Conservation (phyloP, 2,888 invertebrate species). For the Empis livida region DNA sequence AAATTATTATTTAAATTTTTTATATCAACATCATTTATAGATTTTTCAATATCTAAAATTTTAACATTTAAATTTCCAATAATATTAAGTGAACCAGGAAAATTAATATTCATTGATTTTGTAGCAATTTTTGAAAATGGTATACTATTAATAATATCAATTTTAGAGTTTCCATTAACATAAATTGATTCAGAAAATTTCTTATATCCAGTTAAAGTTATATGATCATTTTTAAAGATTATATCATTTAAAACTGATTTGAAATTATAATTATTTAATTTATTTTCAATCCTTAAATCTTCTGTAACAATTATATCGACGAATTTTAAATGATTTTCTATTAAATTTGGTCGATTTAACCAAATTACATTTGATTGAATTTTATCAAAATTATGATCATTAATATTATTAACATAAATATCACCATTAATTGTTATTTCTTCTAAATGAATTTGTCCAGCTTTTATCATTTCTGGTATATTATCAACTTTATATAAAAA, state of each 20-base stretch:
- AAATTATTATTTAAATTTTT: constrained; percentile 14
- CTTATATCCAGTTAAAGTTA: constrained; percentile 22
- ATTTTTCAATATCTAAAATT: constrained; percentile 14
- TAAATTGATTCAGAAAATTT: constrained; percentile 26
- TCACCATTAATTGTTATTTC: constrained; percentile 28
- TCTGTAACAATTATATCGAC: constrained; percentile 18
- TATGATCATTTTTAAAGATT: constrained; percentile 27
- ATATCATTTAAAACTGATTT: constrained; percentile 32
- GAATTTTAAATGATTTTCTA: constrained; percentile 25
- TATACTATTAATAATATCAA: constrained; percentile 32
- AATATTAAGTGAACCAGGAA: constrained; percentile 21
- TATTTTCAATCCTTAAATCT: constrained; percentile 22
- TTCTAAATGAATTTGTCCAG: constrained; percentile 35
- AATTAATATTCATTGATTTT: constrained; percentile 17
- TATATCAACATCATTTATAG: constrained; percentile 17
- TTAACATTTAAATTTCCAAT: constrained; percentile 21
- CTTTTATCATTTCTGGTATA: constrained; percentile 26
- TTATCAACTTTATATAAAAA: constrained; percentile 24
- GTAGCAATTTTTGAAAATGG: constrained; percentile 32
- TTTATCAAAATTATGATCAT: constrained; percentile 21
- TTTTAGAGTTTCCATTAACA: constrained; percentile 24
- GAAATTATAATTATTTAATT: constrained; percentile 31
- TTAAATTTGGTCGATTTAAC: constrained; percentile 30
- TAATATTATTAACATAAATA: constrained; percentile 19
- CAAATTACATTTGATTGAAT: constrained; percentile 31